Evolutionary conservation across 2,797 vertebrate genomes (phyloP).

Genomic region (Notolabrus celidotus): DNA sequence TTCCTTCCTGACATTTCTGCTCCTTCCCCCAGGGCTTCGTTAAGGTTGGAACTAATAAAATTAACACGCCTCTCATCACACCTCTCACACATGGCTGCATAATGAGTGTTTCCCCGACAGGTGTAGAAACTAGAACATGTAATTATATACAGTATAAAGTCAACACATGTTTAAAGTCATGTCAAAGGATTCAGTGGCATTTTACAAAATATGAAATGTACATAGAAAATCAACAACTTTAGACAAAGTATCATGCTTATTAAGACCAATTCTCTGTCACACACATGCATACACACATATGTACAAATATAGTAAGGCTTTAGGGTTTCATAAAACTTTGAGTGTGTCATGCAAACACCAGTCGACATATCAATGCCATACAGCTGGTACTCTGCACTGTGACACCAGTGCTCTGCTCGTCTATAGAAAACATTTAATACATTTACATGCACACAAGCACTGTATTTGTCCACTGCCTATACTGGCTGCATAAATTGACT

Average conservation of each 20-base stretch:
- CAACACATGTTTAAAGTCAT: not conserved
- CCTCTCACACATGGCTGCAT: slow-evolving; percentile 52
- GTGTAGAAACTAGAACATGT: slow-evolving; percentile 41
- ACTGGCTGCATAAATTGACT: slow-evolving; percentile 68
- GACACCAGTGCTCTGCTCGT: slow-evolving; percentile 41
- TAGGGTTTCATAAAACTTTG: slow-evolving; percentile 69
- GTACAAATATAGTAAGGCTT: slow-evolving; percentile 74
- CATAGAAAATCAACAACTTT: slow-evolving; percentile 59
- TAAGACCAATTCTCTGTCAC: slow-evolving; percentile 11
- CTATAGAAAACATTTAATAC: slow-evolving; percentile 39
- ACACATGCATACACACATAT: not conserved
- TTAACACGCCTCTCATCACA: slow-evolving; percentile 29
- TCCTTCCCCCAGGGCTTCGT: slow-evolving; percentile 11
- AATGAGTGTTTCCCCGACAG: slow-evolving; percentile 53
- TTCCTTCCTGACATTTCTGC: slow-evolving; percentile 9
- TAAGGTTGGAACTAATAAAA: slow-evolving; percentile 12
- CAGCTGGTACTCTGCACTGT: slow-evolving; percentile 31
- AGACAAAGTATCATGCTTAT: slow-evolving; percentile 46
- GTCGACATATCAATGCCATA: slow-evolving; percentile 51
- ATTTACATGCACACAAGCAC: slow-evolving; percentile 53
- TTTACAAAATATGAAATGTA: slow-evolving; percentile 64
- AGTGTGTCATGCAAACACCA: slow-evolving; percentile 63
- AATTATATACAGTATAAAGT: slow-evolving; percentile 49
- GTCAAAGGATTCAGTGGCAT: slow-evolving; percentile 37
- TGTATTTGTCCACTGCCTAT: slow-evolving; percentile 32